These are phyloP conservation scores for Rhinella marina DNA, from an alignment of 2,797 vertebrate genomes.

Conservation along the genomic window DNA sequence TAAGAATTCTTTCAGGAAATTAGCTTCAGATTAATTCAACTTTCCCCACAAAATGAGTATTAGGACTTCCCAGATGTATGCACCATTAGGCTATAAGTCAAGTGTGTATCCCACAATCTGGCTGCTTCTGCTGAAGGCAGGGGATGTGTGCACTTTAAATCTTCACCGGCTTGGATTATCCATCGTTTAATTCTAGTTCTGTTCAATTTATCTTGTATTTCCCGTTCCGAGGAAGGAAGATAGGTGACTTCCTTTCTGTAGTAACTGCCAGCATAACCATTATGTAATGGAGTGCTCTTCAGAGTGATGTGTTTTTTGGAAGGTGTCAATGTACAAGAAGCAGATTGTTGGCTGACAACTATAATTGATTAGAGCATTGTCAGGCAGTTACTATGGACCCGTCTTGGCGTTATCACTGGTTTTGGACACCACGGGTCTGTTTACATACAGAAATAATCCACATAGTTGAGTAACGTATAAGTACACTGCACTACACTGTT, in stretches of 20 bases:
- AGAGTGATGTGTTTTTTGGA: not conserved
- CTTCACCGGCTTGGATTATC: not conserved
- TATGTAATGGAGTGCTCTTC: constrained; percentile 31
- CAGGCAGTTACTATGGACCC: constrained; percentile 1
- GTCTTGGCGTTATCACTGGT: not conserved
- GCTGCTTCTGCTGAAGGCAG: not conserved
- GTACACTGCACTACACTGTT: not conserved
- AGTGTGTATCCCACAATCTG: not conserved
- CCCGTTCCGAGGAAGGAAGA: constrained; percentile 11
- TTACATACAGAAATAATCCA: not conserved
- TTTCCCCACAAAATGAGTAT: too few relatives aligned
- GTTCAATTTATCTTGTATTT: constrained; percentile 12
- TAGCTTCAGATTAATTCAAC: too few relatives aligned
- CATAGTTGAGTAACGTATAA: not conserved
- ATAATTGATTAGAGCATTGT: not conserved
- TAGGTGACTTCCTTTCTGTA: constrained; percentile 14
- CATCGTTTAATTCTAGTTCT: not conserved
- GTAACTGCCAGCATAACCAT: constrained; percentile 45
- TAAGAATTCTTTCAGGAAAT: too few relatives aligned
- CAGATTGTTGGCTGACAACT: constrained; percentile 25
- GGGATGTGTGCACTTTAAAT: not conserved
- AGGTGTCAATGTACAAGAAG: constrained; percentile 16
- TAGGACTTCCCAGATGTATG: too few relatives aligned
- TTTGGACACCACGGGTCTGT: not conserved
- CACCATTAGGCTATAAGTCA: too few relatives aligned